Percentiles rank a stretch among this genome's conserved stretches.
These are phyloP conservation scores for Crenuchus spilurus DNA, from an alignment of 2,797 vertebrate genomes.

Conservation along the genomic window DNA sequence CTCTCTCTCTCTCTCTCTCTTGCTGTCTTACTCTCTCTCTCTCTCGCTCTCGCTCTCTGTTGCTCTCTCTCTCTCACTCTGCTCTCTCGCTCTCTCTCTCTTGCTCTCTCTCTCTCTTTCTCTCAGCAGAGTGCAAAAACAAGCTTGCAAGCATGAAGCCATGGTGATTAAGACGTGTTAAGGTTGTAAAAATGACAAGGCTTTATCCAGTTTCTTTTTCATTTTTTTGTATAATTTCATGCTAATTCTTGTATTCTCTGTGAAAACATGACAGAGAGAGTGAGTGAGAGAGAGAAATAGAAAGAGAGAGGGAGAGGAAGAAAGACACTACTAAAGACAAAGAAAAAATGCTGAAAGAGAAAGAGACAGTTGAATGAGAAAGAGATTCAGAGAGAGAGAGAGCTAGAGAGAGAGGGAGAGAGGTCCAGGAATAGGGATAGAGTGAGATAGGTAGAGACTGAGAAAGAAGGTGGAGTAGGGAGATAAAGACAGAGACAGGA, in stretches of 20 bases:
- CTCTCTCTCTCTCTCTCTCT: background rate
- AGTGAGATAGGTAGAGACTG: background rate
- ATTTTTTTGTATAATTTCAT: background rate
- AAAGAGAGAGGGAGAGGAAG: background rate
- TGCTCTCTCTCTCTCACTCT: too few species aligned
- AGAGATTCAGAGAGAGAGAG: background rate
- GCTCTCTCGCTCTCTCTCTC: too few species aligned
- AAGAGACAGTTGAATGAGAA: background rate
- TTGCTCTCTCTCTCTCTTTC: too few species aligned
- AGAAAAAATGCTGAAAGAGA: background rate
- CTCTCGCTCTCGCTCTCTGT: too few species aligned
- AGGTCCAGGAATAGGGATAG: background rate
- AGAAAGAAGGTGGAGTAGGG: too few species aligned
- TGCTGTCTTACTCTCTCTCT: background rate
- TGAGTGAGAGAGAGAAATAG: background rate
- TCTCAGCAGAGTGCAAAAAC: background rate
- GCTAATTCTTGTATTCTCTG: background rate
- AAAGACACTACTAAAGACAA: background rate
- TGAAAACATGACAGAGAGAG: background rate
- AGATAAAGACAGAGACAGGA: too few species aligned
- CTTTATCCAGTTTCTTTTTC: background rate
- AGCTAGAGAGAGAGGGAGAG: background rate
- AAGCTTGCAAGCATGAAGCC: background rate
- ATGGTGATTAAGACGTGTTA: conserved; percentile 4
- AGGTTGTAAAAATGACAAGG: background rate